These are phyloP conservation scores for Orthonevra nobilis DNA, from an alignment of 2,888 invertebrate genomes.

Conservation along the genomic window DNA sequence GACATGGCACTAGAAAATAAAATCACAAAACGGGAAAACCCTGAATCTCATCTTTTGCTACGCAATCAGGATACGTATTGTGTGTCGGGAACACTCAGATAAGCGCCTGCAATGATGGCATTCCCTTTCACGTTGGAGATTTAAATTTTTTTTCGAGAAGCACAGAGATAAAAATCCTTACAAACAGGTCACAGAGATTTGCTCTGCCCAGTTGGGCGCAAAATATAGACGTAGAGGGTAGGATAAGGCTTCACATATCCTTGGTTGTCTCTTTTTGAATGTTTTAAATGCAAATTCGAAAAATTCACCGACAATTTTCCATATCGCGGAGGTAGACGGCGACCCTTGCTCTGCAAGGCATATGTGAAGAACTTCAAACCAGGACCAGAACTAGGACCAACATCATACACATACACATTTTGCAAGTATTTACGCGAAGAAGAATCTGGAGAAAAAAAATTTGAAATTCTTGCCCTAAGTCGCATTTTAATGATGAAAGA, in stretches of 20 bases:
- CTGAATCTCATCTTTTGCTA: conserved; percentile 16
- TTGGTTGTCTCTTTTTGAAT: conserved; percentile 31
- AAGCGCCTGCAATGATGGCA: conserved; percentile 41
- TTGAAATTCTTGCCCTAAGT: conserved; percentile 57
- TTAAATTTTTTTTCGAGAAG: conserved; percentile 40
- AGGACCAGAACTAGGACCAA: conserved; percentile 45
- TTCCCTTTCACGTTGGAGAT: conserved; percentile 29
- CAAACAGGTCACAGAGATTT: conserved; percentile 53
- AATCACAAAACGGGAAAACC: no score
- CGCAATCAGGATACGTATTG: conserved; percentile 60
- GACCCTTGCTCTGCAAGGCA: not conserved
- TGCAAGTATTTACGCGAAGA: conserved; percentile 31
- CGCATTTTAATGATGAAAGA: conserved; percentile 67
- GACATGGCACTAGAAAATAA: not conserved
- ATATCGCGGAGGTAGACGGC: conserved; percentile 28
- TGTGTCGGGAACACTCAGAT: conserved; percentile 50
- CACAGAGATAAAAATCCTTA: conserved; percentile 54
- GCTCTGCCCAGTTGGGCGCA: not conserved
- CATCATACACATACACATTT: conserved; percentile 15
- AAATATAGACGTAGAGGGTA: not conserved
- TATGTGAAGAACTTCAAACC: no score
- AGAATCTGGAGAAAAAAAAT: not conserved
- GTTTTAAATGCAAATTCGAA: conserved; percentile 53
- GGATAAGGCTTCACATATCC: conserved; percentile 39
- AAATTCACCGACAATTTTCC: conserved; percentile 43